Percentiles rank a stretch among this genome's conserved stretches.
phyloP scores from a whole-genome alignment of 2,113 vertebrate species.

The Misgurnus mizolepis region DNA sequence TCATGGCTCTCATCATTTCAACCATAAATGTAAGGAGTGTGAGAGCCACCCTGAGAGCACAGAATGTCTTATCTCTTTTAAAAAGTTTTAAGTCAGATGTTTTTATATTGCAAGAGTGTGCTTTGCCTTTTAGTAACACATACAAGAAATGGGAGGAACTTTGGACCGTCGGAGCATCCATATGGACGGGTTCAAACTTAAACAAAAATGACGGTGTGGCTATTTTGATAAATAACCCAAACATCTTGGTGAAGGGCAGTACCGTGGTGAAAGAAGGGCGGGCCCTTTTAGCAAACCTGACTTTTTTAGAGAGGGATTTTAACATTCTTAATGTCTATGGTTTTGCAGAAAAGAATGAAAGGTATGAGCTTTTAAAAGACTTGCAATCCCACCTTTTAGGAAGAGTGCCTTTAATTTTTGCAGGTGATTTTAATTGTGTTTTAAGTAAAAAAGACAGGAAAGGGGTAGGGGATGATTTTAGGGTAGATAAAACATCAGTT shows the following conservation, averaged over 20 bases:
- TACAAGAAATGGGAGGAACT: slow-evolving; percentile 12
- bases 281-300: slow-evolving; percentile 34
- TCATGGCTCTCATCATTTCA: slow-evolving; percentile 22
- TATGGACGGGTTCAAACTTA: slow-evolving; percentile 20
- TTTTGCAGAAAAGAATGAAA: not conserved
- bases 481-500: too few relatives aligned
- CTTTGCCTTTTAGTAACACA: not conserved
- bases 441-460: too few relatives aligned
- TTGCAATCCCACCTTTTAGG: slow-evolving; percentile 33
- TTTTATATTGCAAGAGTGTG: slow-evolving; percentile 16
- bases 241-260: slow-evolving; percentile 42
- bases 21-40: slow-evolving; percentile 42
- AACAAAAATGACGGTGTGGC: not conserved
- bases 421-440: too few relatives aligned
- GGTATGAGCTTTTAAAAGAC: slow-evolving; percentile 6
- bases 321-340: slow-evolving; percentile 38
- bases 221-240: slow-evolving; percentile 23
- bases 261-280: slow-evolving; percentile 24
- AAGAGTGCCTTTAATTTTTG: not conserved
- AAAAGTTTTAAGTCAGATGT: slow-evolving; percentile 1
- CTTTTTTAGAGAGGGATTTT: slow-evolving; percentile 1
- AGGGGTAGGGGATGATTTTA: too few relatives aligned
- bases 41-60: not conserved
- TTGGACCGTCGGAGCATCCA: slow-evolving; percentile 15
- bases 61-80: slow-evolving; percentile 26